These are phyloP conservation scores for Stichopus chloronotus DNA, from an alignment of 35 echinoderm and acorn worm genomes.

Conservation along the genomic window DNA sequence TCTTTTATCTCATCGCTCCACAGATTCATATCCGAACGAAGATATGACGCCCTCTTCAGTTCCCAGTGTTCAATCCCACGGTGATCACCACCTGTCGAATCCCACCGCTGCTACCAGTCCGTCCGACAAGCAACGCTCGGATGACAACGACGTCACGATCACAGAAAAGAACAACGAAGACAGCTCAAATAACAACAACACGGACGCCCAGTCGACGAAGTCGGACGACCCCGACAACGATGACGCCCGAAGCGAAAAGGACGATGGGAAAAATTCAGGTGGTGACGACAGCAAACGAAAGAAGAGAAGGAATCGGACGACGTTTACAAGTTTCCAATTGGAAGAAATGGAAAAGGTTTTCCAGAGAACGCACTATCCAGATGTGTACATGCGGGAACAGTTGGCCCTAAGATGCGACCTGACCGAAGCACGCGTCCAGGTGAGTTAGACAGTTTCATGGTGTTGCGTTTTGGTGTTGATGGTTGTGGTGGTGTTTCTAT, in stretches of 20 bases:
- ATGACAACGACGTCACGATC: conserved; percentile 50
- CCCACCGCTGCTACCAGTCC: conserved; percentile 49
- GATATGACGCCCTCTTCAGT: conserved; percentile 82
- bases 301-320: conserved; percentile 94
- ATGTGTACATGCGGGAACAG: conserved; percentile 96
- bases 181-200: conserved; percentile 73
- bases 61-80: conserved; percentile 58
- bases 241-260: conserved; percentile 67
- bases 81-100: conserved; percentile 45
- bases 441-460: conserved; percentile 41
- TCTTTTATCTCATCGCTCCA: conserved; percentile 1
- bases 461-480: background rate
- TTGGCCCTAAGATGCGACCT: conserved; percentile 93
- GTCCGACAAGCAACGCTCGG: conserved; percentile 44
- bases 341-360: conserved; percentile 99
- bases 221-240: conserved; percentile 59
- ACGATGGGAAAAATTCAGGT: conserved; percentile 71
- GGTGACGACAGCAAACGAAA: conserved; percentile 88
- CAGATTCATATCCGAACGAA: conserved; percentile 81
- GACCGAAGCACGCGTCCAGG: conserved; percentile 97
- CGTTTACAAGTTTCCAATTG: conserved; percentile 96
- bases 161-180: conserved; percentile 25
- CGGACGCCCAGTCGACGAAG: conserved; percentile 73
- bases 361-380: conserved; percentile 96
- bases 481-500: no score